Conservation (phyloP, 2,113 vertebrate species). For the Oncorhynchus kisutch region DNA sequence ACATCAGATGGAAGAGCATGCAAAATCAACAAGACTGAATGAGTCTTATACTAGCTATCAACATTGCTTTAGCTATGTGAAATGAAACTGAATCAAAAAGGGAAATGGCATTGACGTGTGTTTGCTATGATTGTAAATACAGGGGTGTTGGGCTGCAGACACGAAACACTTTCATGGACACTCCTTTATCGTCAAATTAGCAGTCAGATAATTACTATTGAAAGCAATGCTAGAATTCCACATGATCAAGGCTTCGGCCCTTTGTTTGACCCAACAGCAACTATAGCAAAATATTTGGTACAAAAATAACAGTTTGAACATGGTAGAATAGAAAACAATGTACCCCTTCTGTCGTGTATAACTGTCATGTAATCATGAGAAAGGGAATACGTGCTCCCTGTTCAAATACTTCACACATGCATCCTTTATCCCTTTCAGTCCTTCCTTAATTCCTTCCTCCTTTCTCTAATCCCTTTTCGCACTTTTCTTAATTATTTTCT, state of each 20-base stretch:
- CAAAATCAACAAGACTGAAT: conserved; percentile 60
- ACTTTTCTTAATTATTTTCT: neutral
- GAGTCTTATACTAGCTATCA: conserved; percentile 26
- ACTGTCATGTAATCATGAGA: conserved; percentile 26
- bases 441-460: neutral
- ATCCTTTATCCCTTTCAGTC: conserved; percentile 25
- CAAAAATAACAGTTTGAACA: conserved; percentile 48
- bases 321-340: conserved; percentile 42
- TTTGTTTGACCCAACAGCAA: conserved; percentile 9
- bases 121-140: conserved; percentile 59
- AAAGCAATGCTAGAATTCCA: conserved; percentile 37
- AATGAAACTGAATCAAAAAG: conserved; percentile 53
- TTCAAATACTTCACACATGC: conserved; percentile 35
- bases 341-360: conserved; percentile 38
- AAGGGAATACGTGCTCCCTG: conserved; percentile 36
- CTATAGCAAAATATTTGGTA: conserved; percentile 42
- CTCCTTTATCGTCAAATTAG: conserved; percentile 24
- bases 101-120: conserved; percentile 23
- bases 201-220: conserved; percentile 22
- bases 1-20: conserved; percentile 73
- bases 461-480: neutral
- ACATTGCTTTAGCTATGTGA: conserved; percentile 25
- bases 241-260: neutral
- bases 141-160: conserved; percentile 49
- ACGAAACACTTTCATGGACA: conserved; percentile 29